phyloP scores from a whole-genome alignment of 2,113 vertebrate species.

The Pitta sordida region DNA sequence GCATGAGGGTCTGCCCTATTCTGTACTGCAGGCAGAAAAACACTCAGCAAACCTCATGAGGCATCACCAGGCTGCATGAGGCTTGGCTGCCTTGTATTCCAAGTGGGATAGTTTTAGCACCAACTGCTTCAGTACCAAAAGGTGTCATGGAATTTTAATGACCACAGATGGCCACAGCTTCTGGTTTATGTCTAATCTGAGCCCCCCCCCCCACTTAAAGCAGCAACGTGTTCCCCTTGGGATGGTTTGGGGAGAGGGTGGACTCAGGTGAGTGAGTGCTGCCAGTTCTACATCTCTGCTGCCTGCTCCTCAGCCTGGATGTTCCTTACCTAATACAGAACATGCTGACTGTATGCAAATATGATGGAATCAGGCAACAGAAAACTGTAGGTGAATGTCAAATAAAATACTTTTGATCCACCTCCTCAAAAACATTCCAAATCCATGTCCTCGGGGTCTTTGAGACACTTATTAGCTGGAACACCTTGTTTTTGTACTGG shows the following conservation, averaged over 20 bases:
- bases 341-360: background rate
- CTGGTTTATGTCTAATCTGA: conserved; percentile 5
- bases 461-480: background rate
- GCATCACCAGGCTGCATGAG: background rate
- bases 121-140: conserved; percentile 27
- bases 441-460: background rate
- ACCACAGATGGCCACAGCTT: conserved; percentile 44
- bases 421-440: conserved; percentile 7
- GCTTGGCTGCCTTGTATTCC: background rate
- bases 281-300: background rate
- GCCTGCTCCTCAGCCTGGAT: background rate
- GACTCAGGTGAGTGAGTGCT: background rate
- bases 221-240: background rate
- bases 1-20: fast-evolving
- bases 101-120: background rate
- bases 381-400: background rate
- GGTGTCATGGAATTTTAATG: conserved; percentile 55
- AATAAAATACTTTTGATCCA: background rate
- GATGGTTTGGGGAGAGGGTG: background rate
- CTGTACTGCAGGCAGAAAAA: background rate
- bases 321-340: background rate
- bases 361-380: background rate
- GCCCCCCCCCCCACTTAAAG: background rate
- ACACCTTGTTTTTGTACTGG: conserved; percentile 14
- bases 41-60: fast-evolving